Evolutionary conservation across 2,113 vertebrate species (phyloP).

Genomic region (Numida meleagris): DNA sequence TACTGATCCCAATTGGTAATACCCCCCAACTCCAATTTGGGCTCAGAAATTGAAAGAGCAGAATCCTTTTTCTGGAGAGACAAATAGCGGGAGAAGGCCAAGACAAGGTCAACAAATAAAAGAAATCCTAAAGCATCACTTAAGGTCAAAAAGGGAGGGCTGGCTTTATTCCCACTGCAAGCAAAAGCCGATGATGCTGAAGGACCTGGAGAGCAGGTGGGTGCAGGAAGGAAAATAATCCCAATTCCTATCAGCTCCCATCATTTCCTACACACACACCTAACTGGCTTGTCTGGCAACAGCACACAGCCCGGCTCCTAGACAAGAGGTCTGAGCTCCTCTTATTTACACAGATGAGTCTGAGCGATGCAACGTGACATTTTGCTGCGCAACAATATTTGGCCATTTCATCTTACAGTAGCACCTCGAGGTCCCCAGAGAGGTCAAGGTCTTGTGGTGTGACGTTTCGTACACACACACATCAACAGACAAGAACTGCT

Average conservation of each 20-base stretch:
- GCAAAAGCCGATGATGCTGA: background rate
- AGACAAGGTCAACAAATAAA: constrained; percentile 63
- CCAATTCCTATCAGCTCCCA: background rate
- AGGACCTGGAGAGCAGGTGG: background rate
- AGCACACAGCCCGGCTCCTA: background rate
- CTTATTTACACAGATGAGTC: background rate
- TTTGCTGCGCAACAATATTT: background rate
- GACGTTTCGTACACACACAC: background rate
- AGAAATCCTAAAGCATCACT: constrained; percentile 52
- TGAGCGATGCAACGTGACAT: background rate
- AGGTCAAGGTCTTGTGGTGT: background rate
- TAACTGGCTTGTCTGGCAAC: background rate
- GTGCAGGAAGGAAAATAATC: background rate
- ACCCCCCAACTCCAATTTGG: constrained; percentile 31
- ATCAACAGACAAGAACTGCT: background rate
- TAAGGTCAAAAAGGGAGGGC: constrained; percentile 50
- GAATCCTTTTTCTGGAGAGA: constrained; percentile 49
- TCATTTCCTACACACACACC: background rate
- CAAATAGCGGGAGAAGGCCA: constrained; percentile 65
- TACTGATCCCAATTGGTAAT: constrained; percentile 53
- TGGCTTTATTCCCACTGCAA: background rate
- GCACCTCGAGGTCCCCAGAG: background rate
- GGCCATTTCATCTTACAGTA: background rate
- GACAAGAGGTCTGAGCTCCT: background rate
- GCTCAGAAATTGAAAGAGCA: constrained; percentile 41